Evolutionary conservation across 1,140 invertebrate species (phyloP), one percentile per base, ranked within the genome.

Genomic region (Pogonomyrmex californicus): DNA sequence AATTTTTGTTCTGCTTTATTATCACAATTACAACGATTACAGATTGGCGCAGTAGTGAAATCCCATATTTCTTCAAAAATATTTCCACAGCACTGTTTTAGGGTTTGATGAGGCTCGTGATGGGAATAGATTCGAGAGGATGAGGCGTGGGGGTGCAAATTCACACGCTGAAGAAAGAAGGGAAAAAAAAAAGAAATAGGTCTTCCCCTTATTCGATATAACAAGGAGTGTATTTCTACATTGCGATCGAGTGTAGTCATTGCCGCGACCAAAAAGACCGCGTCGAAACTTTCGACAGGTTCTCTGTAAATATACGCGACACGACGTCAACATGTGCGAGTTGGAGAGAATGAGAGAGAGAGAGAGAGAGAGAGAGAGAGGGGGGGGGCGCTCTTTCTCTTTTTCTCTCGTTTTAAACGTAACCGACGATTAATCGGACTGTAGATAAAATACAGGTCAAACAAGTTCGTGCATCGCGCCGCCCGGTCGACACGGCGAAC

Each of bases 181-280:
- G 23, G 23, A 66, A 75, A 49, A 51, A 58, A 78, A 81, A 73
- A 47, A 70, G 73, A 82, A 66, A 87, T 85, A 85, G 85, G 89
- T 90, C 88, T 90, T 90, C 89, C 89, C 65, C 60, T 87, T 77
- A 85, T 85, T 87, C 60, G 65, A 85, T 65, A 65, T 79, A 85
- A 89, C 63, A 71, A 89, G 62, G 12, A 63, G 0, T 62, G 23
- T 86, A 87, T 73, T 68, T 88, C 85, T 88, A 88, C 60, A 88
- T 23, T 75, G 17, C 68, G 73, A 82, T 54, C 49, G 75, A 41
- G 56, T 63, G 51, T 68, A 87, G 62, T 83, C 56, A 83, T 17
- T 78, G 85, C 78, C 38, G 88, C 68, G 89, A 90, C 88, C 89
- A 89, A 90, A 65, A 79, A 17, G 51, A 60, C 33, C 33, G 73